phyloP scores from a whole-genome alignment of 2,888 invertebrate genomes.

The Cylindroiulus punctatus region DNA sequence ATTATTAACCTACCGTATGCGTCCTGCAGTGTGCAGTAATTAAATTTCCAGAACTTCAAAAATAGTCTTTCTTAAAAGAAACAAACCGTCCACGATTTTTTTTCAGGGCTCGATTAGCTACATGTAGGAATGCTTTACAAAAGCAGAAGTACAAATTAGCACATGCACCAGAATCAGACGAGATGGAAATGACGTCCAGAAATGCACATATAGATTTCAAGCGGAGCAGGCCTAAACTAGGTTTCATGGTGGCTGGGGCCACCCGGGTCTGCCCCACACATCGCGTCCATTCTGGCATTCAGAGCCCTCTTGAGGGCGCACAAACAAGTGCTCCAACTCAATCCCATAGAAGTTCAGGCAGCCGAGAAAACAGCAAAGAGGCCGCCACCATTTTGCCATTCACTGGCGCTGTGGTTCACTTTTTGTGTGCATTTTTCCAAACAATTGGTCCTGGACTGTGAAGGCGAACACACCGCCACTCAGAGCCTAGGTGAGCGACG shows the following conservation, averaged over 20 bases:
- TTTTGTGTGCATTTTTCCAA: slow-evolving; percentile 56
- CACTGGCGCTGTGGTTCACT: slow-evolving; percentile 22
- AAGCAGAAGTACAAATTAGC: slow-evolving; percentile 25
- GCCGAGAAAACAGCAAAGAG: slow-evolving; percentile 51
- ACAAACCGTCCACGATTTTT: neutral
- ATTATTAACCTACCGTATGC: neutral
- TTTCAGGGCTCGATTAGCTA: neutral
- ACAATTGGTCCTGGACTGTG: slow-evolving; percentile 53
- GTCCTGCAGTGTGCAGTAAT: slow-evolving; percentile 41
- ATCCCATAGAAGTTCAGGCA: slow-evolving; percentile 52
- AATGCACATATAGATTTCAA: neutral
- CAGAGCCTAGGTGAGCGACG: slow-evolving; percentile 53
- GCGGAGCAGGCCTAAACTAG: neutral
- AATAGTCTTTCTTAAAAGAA: slow-evolving; percentile 16
- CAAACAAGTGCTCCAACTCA: slow-evolving; percentile 54
- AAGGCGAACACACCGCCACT: slow-evolving; percentile 51
- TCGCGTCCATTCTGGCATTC: slow-evolving; percentile 39
- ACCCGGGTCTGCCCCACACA: slow-evolving; percentile 54
- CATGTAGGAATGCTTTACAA: neutral
- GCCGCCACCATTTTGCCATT: slow-evolving; percentile 53
- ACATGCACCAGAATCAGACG: neutral
- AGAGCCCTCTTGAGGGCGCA: slow-evolving; percentile 51
- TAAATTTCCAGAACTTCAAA: neutral
- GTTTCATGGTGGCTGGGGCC: slow-evolving; percentile 31
- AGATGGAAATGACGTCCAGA: neutral